phyloP scores from a whole-genome alignment of 1,140 invertebrate genomes.

The Hermatobates lingyangjiaoensis region DNA sequence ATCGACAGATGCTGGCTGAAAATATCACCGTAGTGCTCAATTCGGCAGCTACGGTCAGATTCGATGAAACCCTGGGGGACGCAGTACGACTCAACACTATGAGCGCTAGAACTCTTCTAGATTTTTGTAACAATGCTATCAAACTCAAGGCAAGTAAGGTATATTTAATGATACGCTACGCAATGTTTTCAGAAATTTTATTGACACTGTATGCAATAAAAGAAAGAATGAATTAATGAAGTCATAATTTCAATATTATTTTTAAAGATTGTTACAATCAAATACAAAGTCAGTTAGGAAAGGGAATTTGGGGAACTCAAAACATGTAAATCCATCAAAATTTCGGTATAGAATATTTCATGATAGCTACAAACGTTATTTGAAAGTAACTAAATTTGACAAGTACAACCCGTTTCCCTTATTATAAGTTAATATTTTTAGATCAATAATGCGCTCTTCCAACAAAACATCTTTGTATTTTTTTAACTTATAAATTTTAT shows the following conservation, averaged over 20 bases:
- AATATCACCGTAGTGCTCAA: conserved; percentile 52
- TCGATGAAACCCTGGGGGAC: conserved; percentile 20
- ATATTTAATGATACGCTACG: no score
- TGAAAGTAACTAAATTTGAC: no score
- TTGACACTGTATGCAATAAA: not conserved
- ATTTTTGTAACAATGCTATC: conserved; percentile 24
- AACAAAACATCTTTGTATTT: no score
- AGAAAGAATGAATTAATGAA: not conserved
- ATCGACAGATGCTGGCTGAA: conserved; percentile 26
- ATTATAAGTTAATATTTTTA: no score
- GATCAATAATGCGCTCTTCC: no score
- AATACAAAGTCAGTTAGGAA: not conserved
- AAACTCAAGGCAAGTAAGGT: conserved; percentile 25
- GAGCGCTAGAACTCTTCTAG: conserved; percentile 21
- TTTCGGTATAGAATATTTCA: no score
- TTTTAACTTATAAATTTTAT: no score
- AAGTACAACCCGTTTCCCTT: no score
- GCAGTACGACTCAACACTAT: conserved; percentile 22
- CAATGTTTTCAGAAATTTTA: no score
- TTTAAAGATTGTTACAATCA: not conserved
- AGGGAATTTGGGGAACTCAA: no score
- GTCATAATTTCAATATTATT: not conserved
- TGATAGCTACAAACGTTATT: no score
- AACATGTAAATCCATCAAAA: no score
- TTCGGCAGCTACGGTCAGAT: conserved; percentile 40